A percentile compares a stretch with the other conserved stretches of the same genome.
phyloP scores from a whole-genome alignment of 2,797 vertebrate genomes.

The Gadopsis marmoratus region DNA sequence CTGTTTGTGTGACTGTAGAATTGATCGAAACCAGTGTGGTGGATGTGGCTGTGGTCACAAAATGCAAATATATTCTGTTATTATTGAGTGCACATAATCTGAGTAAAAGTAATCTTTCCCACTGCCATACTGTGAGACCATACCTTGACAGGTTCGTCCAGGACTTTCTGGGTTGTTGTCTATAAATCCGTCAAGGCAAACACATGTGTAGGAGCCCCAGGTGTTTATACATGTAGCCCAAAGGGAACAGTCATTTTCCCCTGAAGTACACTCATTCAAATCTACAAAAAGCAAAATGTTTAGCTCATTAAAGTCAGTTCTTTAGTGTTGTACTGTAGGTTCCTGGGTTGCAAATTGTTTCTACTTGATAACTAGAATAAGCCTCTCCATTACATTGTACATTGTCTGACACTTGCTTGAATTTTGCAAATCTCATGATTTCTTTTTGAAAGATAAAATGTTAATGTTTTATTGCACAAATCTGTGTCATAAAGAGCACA shows the following conservation, averaged over 20 bases:
- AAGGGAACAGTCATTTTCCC: conserved; percentile 85
- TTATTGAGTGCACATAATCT: background rate
- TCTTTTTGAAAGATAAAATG: background rate
- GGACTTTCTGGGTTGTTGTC: conserved; percentile 74
- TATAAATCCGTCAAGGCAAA: conserved; percentile 76
- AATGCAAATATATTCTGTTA: conserved; percentile 1
- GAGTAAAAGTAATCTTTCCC: background rate
- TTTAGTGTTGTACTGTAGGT: background rate
- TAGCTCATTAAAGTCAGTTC: background rate
- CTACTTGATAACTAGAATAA: background rate
- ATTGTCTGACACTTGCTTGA: background rate
- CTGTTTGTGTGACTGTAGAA: too few relatives aligned
- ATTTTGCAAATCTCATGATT: conserved; percentile 5
- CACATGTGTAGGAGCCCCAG: conserved; percentile 85
- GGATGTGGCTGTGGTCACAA: conserved; percentile 21
- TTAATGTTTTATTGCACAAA: background rate
- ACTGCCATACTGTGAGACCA: background rate
- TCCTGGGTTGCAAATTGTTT: conserved; percentile 2
- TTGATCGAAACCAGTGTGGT: background rate
- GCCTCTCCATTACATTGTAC: background rate
- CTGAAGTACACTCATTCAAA: conserved; percentile 84
- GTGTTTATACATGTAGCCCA: conserved; percentile 85
- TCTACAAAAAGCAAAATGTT: conserved; percentile 71
- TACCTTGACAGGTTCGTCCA: conserved; percentile 88
- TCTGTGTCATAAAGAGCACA: too few relatives aligned